Evolutionary conservation across 2,797 vertebrate genomes (phyloP).

Genomic region (Acropternis orthonyx): DNA sequence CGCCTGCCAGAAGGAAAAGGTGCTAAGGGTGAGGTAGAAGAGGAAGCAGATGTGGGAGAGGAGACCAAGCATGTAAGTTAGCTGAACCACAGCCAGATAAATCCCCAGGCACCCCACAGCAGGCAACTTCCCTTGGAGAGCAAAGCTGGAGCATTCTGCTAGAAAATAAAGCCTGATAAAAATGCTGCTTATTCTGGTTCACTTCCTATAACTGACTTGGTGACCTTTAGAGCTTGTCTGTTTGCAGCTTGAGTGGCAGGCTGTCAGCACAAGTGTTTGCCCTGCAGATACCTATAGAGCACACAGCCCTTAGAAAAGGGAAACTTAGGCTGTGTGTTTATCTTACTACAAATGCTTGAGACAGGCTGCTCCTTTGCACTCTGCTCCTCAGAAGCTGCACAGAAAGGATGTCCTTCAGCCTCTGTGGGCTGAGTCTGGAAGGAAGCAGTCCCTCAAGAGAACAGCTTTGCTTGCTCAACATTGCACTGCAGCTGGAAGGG

Average conservation of each 20-base stretch:
- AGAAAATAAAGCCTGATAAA: slow-evolving; percentile 29
- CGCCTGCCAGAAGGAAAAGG: background rate
- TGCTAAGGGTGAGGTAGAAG: slow-evolving; percentile 5
- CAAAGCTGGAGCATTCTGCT: background rate
- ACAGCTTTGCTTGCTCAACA: background rate
- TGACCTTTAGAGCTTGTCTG: background rate
- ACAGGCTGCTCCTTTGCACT: background rate
- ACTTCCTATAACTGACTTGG: slow-evolving; percentile 9
- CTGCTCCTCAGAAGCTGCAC: background rate
- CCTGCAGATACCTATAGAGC: background rate
- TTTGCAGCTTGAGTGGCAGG: background rate
- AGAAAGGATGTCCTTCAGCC: background rate
- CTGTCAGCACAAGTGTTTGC: background rate
- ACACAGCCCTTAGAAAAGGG: background rate
- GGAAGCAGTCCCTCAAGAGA: background rate
- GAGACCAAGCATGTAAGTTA: background rate
- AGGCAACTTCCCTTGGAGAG: slow-evolving; percentile 21
- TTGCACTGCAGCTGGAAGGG: background rate
- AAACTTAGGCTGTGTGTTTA: background rate
- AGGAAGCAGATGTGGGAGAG: slow-evolving; percentile 52
- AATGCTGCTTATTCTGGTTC: slow-evolving; percentile 51
- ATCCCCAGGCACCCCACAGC: background rate
- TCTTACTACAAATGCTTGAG: background rate
- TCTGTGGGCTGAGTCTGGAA: background rate
- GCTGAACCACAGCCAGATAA: slow-evolving; percentile 33